Evolutionary conservation across 2,113 vertebrate species (phyloP).

Genomic region (Podarcis muralis): DNA sequence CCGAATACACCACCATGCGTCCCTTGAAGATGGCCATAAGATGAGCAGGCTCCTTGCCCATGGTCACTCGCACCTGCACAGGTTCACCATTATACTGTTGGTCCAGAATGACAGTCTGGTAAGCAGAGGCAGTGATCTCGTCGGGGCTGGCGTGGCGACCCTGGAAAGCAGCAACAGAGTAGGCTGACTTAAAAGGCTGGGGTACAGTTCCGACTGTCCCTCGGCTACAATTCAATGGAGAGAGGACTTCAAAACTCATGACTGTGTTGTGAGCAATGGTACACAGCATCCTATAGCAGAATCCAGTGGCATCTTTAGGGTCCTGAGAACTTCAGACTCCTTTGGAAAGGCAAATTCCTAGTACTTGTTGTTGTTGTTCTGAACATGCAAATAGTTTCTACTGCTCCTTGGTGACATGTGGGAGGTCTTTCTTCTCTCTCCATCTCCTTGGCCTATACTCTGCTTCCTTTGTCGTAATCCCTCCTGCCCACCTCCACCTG

Average conservation of each 20-base stretch:
- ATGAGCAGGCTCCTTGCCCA: slow-evolving; percentile 89
- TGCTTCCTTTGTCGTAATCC: not conserved
- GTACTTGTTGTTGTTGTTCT: not conserved
- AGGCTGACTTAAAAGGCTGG: not conserved
- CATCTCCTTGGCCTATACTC: too few relatives aligned
- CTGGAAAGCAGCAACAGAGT: slow-evolving; percentile 57
- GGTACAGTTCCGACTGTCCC: not conserved
- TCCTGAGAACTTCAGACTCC: not conserved
- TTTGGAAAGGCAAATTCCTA: not conserved
- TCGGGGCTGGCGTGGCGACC: slow-evolving; percentile 81
- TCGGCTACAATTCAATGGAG: not conserved
- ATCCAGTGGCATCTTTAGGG: not conserved
- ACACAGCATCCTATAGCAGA: not conserved
- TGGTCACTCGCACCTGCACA: slow-evolving; percentile 85
- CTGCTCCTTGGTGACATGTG: too few relatives aligned
- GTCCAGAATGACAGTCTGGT: slow-evolving; percentile 82
- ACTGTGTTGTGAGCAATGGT: not conserved
- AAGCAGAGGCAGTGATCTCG: slow-evolving; percentile 84
- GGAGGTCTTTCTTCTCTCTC: not conserved
- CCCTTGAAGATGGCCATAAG: slow-evolving; percentile 90
- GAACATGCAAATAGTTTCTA: not conserved
- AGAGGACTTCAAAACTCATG: not conserved
- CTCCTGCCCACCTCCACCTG: not conserved
- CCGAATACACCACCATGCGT: slow-evolving; percentile 85
- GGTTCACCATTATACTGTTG: slow-evolving; percentile 82